Base-by-base conservation (phyloP, 2,888 invertebrate genomes). In the Morpho deidamia region DNA sequence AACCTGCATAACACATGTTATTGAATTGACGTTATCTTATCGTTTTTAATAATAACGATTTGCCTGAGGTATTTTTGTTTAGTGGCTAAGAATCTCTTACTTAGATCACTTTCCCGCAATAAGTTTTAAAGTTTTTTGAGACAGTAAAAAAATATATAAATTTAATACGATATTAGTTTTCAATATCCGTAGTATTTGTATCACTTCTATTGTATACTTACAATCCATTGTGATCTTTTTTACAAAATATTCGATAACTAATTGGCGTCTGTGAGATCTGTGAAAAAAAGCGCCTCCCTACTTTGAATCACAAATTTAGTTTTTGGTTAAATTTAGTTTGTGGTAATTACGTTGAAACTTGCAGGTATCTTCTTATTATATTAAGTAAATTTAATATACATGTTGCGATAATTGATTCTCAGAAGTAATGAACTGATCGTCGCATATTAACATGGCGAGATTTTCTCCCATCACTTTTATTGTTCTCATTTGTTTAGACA, bases 11-110 rank as follows among this genome's bases (percentile, higher is more conserved):
- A 69, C 65, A 69, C 66, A 72, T 78, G 82, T 78, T 83, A 83
- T 81, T 85, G 81, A 83, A 83, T 80, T 74, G 72, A 72, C 70
- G 65, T 72, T 84, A 87, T 84, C 84, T 86, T 87, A 87, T 87
- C 85, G 69, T 63, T 66, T 67, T 58, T 55, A 71, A 76, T 78
- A 78, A 75, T 77, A 76, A 77, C 71, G 74, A 72, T 76, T 74
- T 71, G 51, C 51, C 58, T 45, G 56, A 55, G 59, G 56, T 52
- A 56, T 53, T 53, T 58, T 45, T 47, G 50, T 48, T 43, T 62
- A 65, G 59, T 67, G 60, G 9, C 49, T 41, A 34, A 34, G 38
- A 51, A 46, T 34, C 33, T 11, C 49, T 51, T 40, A 23, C 43
- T 48, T 33, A 39, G 46, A 14, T 37, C 37, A 11, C 44, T 48